Evolutionary conservation across 2,113 vertebrate genomes (phyloP).

Genomic region (Capricornis sumatraensis): DNA sequence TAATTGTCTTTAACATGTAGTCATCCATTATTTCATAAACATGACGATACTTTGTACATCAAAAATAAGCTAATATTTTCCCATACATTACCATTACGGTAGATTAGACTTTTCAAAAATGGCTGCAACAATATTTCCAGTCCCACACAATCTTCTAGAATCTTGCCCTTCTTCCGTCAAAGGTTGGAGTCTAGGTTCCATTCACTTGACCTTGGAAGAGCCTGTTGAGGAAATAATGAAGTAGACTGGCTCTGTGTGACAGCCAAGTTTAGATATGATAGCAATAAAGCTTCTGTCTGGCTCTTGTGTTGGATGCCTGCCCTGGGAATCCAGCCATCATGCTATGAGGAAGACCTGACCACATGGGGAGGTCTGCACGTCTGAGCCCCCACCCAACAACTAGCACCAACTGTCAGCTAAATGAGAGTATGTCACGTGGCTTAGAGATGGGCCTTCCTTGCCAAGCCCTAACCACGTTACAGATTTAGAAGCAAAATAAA

Average conservation of each 20-base stretch:
- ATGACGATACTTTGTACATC: not conserved
- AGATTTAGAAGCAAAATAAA: not conserved
- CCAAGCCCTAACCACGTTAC: not conserved
- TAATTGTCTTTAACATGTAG: not conserved
- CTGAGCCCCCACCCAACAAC: not conserved
- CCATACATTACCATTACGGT: not conserved
- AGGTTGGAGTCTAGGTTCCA: not conserved
- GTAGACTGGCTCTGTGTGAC: not conserved
- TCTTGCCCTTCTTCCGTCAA: not conserved
- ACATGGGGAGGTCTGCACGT: not conserved
- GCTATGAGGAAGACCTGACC: not conserved
- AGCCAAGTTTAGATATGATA: not conserved
- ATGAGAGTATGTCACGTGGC: not conserved
- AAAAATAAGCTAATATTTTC: not conserved
- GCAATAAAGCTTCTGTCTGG: not conserved
- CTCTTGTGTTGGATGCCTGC: not conserved
- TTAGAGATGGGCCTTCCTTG: not conserved
- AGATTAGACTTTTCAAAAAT: not conserved
- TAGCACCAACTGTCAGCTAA: not conserved
- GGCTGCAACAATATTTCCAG: not conserved
- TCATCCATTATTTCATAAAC: slow-evolving; percentile 3
- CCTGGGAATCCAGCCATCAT: not conserved
- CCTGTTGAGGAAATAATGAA: not conserved
- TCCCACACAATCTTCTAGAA: not conserved
- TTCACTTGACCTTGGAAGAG: not conserved